A percentile compares a stretch with the other conserved stretches of the same genome.
These are phyloP conservation scores for Eospalax fontanierii DNA, from an alignment of 2,797 vertebrate species.

Conservation along the genomic window DNA sequence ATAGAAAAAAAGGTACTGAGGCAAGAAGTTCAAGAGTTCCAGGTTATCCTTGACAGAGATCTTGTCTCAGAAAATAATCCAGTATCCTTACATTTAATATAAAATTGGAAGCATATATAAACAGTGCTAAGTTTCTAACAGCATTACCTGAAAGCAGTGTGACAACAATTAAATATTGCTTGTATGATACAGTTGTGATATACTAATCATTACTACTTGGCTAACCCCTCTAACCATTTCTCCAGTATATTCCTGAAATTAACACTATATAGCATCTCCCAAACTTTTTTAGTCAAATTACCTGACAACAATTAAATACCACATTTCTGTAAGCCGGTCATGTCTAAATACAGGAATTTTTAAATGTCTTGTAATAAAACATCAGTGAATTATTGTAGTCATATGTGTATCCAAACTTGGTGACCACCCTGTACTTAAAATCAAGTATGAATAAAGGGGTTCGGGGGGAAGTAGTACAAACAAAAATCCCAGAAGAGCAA, in stretches of 20 bases:
- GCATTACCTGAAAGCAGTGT: background rate
- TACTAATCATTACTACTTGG: background rate
- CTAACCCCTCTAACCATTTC: background rate
- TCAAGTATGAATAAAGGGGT: constrained; percentile 10
- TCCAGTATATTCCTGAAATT: background rate
- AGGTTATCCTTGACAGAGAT: no score
- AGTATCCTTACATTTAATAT: no score
- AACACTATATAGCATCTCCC: background rate
- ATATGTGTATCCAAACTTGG: constrained; percentile 18
- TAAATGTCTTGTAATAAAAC: constrained; percentile 38
- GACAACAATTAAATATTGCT: background rate
- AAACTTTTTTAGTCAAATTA: constrained; percentile 1
- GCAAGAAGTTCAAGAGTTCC: no score
- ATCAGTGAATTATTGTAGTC: background rate
- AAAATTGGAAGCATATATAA: background rate
- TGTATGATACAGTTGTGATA: background rate
- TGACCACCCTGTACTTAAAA: constrained; percentile 39
- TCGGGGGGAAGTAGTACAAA: no score
- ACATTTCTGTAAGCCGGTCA: background rate
- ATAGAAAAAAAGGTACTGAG: background rate
- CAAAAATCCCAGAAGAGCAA: background rate
- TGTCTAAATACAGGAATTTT: constrained; percentile 47
- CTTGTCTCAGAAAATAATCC: no score
- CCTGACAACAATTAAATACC: background rate
- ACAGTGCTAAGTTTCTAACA: background rate